Percentiles rank a stretch among this genome's conserved stretches.
Evolutionary conservation across 2,113 vertebrate genomes (phyloP).

Genomic region (Corythornis vintsioides): DNA sequence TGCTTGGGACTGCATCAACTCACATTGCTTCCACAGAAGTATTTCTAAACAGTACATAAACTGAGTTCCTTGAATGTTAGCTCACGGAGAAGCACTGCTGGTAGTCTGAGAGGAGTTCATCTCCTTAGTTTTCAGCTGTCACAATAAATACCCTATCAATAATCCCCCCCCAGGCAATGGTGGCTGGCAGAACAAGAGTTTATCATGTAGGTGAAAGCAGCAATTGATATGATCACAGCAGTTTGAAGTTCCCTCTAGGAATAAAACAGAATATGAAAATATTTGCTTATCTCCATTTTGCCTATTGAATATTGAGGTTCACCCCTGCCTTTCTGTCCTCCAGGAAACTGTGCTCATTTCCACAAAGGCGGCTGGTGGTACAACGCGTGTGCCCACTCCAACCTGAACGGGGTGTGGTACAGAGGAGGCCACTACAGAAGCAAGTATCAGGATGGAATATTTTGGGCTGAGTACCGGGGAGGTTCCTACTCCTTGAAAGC

Average conservation of each 20-base stretch:
- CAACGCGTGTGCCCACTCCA: constrained; percentile 95
- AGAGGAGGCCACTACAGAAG: constrained; percentile 95
- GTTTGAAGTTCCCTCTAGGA: neutral
- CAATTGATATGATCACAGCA: neutral
- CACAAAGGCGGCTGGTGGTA: constrained; percentile 99
- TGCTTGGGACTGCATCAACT: neutral
- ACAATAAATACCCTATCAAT: neutral
- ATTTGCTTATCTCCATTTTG: neutral
- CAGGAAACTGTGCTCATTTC: constrained; percentile 98
- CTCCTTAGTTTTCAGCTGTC: neutral
- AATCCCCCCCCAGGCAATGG: neutral
- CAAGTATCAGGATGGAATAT: constrained; percentile 97
- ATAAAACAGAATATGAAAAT: accelerated
- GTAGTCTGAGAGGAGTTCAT: neutral
- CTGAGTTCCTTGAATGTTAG: neutral
- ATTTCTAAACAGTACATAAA: constrained; percentile 33
- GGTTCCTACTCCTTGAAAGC: constrained; percentile 95
- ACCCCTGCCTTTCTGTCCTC: neutral
- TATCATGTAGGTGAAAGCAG: neutral
- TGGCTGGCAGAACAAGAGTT: neutral
- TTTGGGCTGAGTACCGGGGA: constrained; percentile 97
- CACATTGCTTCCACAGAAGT: neutral
- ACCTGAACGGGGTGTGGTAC: constrained; percentile 98
- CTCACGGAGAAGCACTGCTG: neutral
- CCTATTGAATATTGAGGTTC: neutral